Percentiles rank a stretch among this genome's conserved stretches.
phyloP scores from a whole-genome alignment of 2,888 invertebrate species.

The Macrosoma leucophasiata region DNA sequence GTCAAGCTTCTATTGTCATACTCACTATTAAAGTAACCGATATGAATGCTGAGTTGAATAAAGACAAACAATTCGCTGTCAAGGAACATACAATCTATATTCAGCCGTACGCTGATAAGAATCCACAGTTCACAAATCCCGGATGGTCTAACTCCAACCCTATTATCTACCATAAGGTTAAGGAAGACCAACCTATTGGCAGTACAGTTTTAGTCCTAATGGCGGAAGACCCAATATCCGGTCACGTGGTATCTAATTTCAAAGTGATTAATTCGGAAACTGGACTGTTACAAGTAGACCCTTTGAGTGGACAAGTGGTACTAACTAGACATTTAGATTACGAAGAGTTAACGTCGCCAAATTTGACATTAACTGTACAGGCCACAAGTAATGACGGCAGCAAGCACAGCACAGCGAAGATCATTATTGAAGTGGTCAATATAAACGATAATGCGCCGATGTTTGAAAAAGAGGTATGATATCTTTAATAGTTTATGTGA shows the following conservation, averaged over 20 bases:
- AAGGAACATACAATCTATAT: slow-evolving; percentile 86
- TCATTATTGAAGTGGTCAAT: slow-evolving; percentile 82
- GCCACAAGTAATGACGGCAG: slow-evolving; percentile 69
- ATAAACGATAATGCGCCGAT: slow-evolving; percentile 86
- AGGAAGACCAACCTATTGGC: slow-evolving; percentile 86
- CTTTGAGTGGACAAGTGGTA: slow-evolving; percentile 83
- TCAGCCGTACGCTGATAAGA: slow-evolving; percentile 84
- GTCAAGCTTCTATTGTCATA: slow-evolving; percentile 83
- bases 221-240: slow-evolving; percentile 82
- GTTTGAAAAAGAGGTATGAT: slow-evolving; percentile 78
- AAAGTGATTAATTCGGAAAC: slow-evolving; percentile 74
- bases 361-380: slow-evolving; percentile 73
- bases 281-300: slow-evolving; percentile 75
- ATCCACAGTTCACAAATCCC: slow-evolving; percentile 82
- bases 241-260: slow-evolving; percentile 77
- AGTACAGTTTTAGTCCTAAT: slow-evolving; percentile 80
- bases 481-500: background rate
- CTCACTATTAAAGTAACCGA: slow-evolving; percentile 83
- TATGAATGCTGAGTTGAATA: slow-evolving; percentile 80
- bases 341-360: slow-evolving; percentile 79
- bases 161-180: slow-evolving; percentile 78
- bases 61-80: slow-evolving; percentile 77
- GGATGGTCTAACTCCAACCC: slow-evolving; percentile 84
- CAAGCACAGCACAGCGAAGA: slow-evolving; percentile 79
- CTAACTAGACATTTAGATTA: slow-evolving; percentile 85